Conservation (phyloP, 2,888 invertebrate species). For the Apodemia hepburni region DNA sequence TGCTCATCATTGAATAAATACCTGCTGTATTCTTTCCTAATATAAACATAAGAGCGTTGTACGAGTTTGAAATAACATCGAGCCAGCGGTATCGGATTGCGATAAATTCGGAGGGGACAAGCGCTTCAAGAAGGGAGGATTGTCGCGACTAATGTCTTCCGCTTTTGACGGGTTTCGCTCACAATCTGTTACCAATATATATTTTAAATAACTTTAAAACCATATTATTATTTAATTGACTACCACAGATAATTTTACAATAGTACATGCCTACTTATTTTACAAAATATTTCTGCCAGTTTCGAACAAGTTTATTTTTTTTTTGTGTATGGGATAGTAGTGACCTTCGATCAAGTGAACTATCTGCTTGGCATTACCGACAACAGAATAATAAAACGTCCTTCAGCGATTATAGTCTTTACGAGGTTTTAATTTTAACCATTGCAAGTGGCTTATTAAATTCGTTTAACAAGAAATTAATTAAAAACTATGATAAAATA, state of each 20-base stretch:
- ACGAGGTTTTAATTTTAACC: no score
- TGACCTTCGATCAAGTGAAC: no score
- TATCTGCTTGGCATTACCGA: no score
- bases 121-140: constrained; percentile 34
- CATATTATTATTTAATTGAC: not conserved
- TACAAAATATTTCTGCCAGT: no score
- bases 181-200: constrained; percentile 16
- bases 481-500: no score
- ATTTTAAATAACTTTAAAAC: not conserved
- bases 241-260: not conserved
- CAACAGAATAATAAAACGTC: no score
- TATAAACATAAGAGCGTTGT: not conserved
- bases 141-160: constrained; percentile 47
- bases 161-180: constrained; percentile 56
- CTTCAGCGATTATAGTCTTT: no score
- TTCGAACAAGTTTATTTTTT: no score
- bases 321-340: no score
- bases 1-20: not conserved
- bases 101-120: constrained; percentile 53
- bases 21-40: not conserved
- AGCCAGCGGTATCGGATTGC: constrained; percentile 57
- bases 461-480: no score
- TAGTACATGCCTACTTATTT: no score
- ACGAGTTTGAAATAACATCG: constrained; percentile 6
- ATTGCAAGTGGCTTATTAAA: no score